Percentiles rank a stretch among this genome's conserved stretches.
Evolutionary conservation across 2,113 vertebrate genomes (phyloP).

Genomic region (Mystacornis crossleyi): DNA sequence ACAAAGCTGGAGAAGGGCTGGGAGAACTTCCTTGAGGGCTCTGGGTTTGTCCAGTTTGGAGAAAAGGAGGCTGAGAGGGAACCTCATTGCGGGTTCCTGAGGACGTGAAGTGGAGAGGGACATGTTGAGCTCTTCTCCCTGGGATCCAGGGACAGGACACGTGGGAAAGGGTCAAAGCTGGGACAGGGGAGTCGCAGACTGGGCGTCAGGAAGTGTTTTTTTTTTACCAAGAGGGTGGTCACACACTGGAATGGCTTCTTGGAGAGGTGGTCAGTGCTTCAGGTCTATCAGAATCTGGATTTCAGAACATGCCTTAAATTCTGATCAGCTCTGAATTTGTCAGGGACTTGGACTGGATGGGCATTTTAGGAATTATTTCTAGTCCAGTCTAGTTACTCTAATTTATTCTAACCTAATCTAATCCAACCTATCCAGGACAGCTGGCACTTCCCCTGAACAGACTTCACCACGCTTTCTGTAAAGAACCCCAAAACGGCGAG

Average conservation of each 20-base stretch:
- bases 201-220: not conserved
- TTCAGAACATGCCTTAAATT: not conserved
- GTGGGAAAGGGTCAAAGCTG: not conserved
- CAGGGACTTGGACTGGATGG: not conserved
- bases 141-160: fast-evolving
- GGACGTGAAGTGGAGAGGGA: not conserved
- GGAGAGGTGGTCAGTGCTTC: not conserved
- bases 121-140: fast-evolving
- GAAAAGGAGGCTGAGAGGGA: not conserved
- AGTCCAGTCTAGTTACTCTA: too few species aligned
- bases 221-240: fast-evolving
- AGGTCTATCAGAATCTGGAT: not conserved
- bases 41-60: not conserved
- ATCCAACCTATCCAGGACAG: not conserved
- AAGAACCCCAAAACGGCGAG: not conserved
- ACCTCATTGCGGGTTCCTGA: not conserved
- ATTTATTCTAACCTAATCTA: not conserved
- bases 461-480: fast-evolving
- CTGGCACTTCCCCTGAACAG: not conserved
- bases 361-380: not conserved
- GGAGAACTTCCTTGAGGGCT: not conserved
- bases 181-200: not conserved
- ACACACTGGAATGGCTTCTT: not conserved
- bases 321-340: not conserved
- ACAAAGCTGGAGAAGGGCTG: not conserved